Evolutionary conservation across 2,797 vertebrate genomes (phyloP).

Genomic region (Huso huso): DNA sequence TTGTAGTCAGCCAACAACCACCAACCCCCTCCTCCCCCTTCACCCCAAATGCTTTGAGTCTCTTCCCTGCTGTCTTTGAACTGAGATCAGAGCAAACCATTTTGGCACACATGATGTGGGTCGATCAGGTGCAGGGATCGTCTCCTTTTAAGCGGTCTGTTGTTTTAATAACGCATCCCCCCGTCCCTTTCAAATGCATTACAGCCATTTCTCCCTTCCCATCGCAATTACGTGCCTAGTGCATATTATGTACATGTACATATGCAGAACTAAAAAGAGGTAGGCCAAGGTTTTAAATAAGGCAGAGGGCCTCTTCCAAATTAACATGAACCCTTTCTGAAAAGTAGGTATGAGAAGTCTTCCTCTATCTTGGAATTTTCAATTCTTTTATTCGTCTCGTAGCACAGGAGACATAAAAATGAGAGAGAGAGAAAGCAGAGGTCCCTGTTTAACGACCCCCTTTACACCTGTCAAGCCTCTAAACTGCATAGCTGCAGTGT

Average conservation of each 20-base stretch:
- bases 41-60: conserved; percentile 56
- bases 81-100: conserved; percentile 58
- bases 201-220: conserved; percentile 26
- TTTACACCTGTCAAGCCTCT: conserved; percentile 58
- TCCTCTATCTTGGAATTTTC: conserved; percentile 22
- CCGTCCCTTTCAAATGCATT: conserved; percentile 26
- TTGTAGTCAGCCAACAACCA: conserved; percentile 39
- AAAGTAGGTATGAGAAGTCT: conserved; percentile 16
- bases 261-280: conserved; percentile 9
- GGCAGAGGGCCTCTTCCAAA: conserved; percentile 8
- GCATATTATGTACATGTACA: too few species aligned
- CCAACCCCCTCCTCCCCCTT: conserved; percentile 29
- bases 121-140: conserved; percentile 47
- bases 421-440: conserved; percentile 25
- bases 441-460: conserved; percentile 52
- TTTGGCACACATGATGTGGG: conserved; percentile 46
- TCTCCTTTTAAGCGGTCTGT: conserved; percentile 41
- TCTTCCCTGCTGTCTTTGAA: conserved; percentile 67
- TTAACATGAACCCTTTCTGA: conserved; percentile 16
- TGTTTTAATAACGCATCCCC: conserved; percentile 40
- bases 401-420: conserved; percentile 23
- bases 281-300: conserved; percentile 22
- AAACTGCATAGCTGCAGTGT: conserved; percentile 23
- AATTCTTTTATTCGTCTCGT: conserved; percentile 6
- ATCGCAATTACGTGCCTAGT: conserved; percentile 25